Conservation (phyloP, 2,888 invertebrate genomes). For the Andrena dorsata region DNA sequence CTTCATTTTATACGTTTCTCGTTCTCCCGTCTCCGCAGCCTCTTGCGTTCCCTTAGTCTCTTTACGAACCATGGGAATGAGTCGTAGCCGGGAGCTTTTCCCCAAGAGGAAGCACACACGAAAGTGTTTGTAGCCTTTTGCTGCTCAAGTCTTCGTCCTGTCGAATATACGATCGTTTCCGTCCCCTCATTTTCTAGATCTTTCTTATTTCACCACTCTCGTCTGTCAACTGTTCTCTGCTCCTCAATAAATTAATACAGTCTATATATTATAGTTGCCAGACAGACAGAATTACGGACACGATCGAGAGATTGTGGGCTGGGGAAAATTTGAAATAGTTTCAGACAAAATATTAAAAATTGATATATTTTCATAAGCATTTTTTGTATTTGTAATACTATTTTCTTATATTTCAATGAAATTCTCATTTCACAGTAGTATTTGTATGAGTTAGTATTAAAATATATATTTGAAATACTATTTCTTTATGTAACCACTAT, state of each 20-base stretch:
- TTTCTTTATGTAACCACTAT: too few species aligned
- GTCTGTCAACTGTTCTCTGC: background rate
- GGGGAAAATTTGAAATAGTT: background rate
- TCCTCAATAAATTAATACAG: constrained; percentile 35
- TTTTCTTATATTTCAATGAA: too few species aligned
- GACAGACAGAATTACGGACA: background rate
- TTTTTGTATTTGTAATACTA: too few species aligned
- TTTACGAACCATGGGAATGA: constrained; percentile 73
- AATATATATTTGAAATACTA: too few species aligned
- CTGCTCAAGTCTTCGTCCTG: constrained; percentile 52
- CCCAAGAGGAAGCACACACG: constrained; percentile 64
- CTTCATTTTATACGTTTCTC: constrained; percentile 74
- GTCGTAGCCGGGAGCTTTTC: constrained; percentile 68
- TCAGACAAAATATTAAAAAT: background rate
- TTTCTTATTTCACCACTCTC: constrained; percentile 22
- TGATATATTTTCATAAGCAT: background rate
- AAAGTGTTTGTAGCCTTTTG: constrained; percentile 63
- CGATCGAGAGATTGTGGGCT: background rate
- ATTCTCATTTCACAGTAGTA: too few species aligned
- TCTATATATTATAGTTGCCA: background rate
- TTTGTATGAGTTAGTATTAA: too few species aligned
- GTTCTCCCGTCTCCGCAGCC: constrained; percentile 46
- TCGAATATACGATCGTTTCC: constrained; percentile 48
- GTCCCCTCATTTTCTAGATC: constrained; percentile 23
- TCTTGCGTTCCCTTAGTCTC: constrained; percentile 59